phyloP scores from a whole-genome alignment of 2,797 vertebrate species.

The Phalanger gymnotis region DNA sequence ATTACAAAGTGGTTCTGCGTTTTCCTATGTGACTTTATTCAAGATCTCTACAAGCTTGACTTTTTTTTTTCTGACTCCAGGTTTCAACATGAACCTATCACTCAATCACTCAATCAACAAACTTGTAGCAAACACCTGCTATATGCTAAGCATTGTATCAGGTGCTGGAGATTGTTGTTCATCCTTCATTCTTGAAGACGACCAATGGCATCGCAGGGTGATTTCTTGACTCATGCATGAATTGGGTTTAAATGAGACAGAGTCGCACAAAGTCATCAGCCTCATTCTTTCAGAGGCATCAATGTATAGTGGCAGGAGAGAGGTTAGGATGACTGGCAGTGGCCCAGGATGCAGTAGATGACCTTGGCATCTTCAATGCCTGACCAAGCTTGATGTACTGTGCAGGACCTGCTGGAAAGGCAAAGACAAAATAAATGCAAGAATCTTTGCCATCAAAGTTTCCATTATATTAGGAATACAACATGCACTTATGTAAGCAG shows the following conservation, averaged over 20 bases:
- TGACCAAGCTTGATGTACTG: background rate
- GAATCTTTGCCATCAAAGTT: background rate
- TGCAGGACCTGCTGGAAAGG: background rate
- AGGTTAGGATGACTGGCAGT: background rate
- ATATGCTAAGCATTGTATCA: background rate
- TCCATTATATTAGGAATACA: background rate
- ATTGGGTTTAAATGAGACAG: background rate
- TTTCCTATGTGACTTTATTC: background rate
- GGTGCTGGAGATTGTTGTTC: background rate
- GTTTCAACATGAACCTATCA: background rate
- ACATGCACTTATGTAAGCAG: background rate
- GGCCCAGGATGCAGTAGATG: background rate
- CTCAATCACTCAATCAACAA: background rate
- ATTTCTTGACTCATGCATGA: background rate
- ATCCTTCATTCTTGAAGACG: background rate
- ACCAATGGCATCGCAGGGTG: too few species aligned
- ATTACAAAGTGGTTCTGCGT: background rate
- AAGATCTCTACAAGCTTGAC: background rate
- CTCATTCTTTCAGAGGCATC: background rate
- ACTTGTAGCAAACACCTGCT: background rate
- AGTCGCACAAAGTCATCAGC: background rate
- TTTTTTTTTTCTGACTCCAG: background rate
- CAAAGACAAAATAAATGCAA: background rate
- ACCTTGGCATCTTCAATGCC: background rate
- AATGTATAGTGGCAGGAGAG: background rate